phyloP scores from a whole-genome alignment of 2,888 invertebrate genomes.

The Camptogramma bilineatum region DNA sequence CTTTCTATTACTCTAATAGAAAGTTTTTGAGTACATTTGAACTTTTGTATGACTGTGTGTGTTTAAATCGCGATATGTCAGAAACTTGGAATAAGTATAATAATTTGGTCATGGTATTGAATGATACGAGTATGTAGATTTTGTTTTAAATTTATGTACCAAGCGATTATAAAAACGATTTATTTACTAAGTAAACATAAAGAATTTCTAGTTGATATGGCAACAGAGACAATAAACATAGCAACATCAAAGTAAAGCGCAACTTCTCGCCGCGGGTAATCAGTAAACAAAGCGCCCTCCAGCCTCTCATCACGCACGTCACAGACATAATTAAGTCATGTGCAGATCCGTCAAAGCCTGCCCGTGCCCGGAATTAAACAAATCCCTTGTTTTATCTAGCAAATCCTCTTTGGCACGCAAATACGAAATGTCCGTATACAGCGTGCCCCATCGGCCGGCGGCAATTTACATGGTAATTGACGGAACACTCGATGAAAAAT shows the following conservation, averaged over 20 bases:
- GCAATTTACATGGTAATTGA: constrained; percentile 79
- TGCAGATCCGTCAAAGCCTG: constrained; percentile 34
- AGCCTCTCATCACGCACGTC: constrained; percentile 30
- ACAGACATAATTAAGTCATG: constrained; percentile 37
- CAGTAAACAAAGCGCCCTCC: constrained; percentile 23
- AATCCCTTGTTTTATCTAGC: constrained; percentile 56
- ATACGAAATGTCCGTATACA: constrained; percentile 35
- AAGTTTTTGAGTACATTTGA: too few relatives aligned
- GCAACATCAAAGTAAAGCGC: not conserved
- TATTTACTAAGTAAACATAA: not conserved
- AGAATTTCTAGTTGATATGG: not conserved
- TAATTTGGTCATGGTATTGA: too few relatives aligned
- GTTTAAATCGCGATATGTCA: too few relatives aligned
- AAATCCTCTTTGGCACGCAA: constrained; percentile 52
- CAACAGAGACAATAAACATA: not conserved
- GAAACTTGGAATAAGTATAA: too few relatives aligned
- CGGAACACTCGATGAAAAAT: constrained; percentile 64
- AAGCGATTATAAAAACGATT: too few relatives aligned
- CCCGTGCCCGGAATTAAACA: constrained; percentile 37
- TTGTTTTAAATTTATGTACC: too few relatives aligned
- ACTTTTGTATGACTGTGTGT: too few relatives aligned
- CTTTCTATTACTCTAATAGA: too few relatives aligned
- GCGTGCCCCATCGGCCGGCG: constrained; percentile 42
- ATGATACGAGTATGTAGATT: too few relatives aligned
- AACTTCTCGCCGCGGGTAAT: constrained; percentile 20